phyloP scores from a whole-genome alignment of 2,888 invertebrate genomes.

The Phaedon cochleariae region DNA sequence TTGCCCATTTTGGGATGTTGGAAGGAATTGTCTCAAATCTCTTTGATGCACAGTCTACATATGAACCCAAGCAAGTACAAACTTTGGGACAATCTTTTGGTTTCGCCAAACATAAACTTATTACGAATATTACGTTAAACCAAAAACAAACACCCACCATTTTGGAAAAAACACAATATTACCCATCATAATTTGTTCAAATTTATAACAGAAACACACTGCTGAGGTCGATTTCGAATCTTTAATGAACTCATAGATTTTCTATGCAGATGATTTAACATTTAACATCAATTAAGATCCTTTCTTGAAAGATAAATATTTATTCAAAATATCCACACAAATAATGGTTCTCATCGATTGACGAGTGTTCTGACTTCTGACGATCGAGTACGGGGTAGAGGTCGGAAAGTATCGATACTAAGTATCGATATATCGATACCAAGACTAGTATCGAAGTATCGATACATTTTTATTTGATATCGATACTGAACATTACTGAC shows the following conservation, averaged over 20 bases:
- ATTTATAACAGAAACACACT: conserved; percentile 41
- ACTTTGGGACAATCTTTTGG: conserved; percentile 69
- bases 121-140: conserved; percentile 47
- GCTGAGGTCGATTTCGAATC: conserved; percentile 17
- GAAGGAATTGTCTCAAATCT: conserved; percentile 75
- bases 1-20: conserved; percentile 79
- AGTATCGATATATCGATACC: too few species aligned
- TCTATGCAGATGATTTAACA: too few species aligned
- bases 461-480: too few species aligned
- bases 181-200: conserved; percentile 55
- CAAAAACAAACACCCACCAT: conserved; percentile 63
- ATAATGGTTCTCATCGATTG: too few species aligned
- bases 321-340: too few species aligned
- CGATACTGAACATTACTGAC: too few species aligned
- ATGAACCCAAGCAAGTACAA: conserved; percentile 77
- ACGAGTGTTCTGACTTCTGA: too few species aligned
- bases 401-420: too few species aligned
- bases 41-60: conserved; percentile 79
- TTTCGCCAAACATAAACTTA: conserved; percentile 48
- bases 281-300: too few species aligned
- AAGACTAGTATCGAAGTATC: too few species aligned
- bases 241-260: not conserved
- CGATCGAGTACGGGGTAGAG: too few species aligned
- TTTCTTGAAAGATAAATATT: too few species aligned
- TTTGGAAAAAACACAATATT: conserved; percentile 59